Evolutionary conservation across 2,888 invertebrate genomes (phyloP).

Genomic region (Thyatira batis): DNA sequence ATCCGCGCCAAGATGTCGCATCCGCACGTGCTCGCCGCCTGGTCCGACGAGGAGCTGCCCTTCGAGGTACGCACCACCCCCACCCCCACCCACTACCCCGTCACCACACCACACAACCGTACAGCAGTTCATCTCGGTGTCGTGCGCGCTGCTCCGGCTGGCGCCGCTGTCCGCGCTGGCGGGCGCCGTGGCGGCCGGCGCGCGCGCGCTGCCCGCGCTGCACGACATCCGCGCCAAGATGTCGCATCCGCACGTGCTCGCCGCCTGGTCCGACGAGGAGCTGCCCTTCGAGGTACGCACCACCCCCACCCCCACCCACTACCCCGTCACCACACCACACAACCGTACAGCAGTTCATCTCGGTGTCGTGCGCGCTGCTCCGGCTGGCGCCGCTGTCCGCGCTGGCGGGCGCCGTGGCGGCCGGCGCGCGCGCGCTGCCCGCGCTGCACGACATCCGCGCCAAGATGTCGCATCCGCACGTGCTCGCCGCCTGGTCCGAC

Average conservation of each 20-base stretch:
- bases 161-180: constrained; percentile 89
- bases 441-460: constrained; percentile 93
- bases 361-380: constrained; percentile 94
- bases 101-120: background rate
- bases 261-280: constrained; percentile 98
- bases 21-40: constrained; percentile 91
- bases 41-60: constrained; percentile 98
- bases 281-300: constrained; percentile 91
- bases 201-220: constrained; percentile 95
- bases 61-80: too few relatives aligned
- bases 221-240: constrained; percentile 89
- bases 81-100: background rate
- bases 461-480: constrained; percentile 82
- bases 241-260: constrained; percentile 86
- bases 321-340: background rate
- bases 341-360: too few relatives aligned
- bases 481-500: constrained; percentile 96
- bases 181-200: constrained; percentile 96
- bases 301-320: too few relatives aligned
- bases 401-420: constrained; percentile 94
- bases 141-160: constrained; percentile 94
- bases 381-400: constrained; percentile 89
- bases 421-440: constrained; percentile 96
- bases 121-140: too few relatives aligned
- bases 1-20: constrained; percentile 84